Evolutionary conservation across 2,797 vertebrate genomes (phyloP).

Genomic region (Spea hammondii): DNA sequence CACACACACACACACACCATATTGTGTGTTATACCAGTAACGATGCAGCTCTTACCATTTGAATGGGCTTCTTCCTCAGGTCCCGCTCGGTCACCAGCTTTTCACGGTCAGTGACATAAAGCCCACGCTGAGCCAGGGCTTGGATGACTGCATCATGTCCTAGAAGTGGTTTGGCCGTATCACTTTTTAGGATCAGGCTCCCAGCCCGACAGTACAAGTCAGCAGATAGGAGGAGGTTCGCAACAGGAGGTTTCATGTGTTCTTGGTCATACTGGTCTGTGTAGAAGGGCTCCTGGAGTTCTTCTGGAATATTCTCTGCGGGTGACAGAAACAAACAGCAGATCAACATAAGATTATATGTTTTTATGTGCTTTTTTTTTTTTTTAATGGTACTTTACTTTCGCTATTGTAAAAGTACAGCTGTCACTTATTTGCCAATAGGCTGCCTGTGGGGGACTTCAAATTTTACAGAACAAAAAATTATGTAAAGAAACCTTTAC

Average conservation of each 20-base stretch:
- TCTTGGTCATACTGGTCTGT: slow-evolving; percentile 98
- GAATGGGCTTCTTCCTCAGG: slow-evolving; percentile 89
- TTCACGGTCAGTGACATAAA: slow-evolving; percentile 94
- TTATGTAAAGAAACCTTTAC: too few relatives aligned
- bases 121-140: slow-evolving; percentile 89
- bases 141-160: slow-evolving; percentile 95
- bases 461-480: too few relatives aligned
- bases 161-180: slow-evolving; percentile 83
- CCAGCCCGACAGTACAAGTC: slow-evolving; percentile 94
- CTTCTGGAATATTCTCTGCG: slow-evolving; percentile 86
- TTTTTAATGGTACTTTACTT: too few relatives aligned
- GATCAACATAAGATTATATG: not conserved
- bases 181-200: slow-evolving; percentile 88
- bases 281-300: slow-evolving; percentile 91
- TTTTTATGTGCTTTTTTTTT: too few relatives aligned
- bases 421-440: too few relatives aligned
- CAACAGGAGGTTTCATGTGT: slow-evolving; percentile 93
- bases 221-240: slow-evolving; percentile 87
- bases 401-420: too few relatives aligned
- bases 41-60: slow-evolving; percentile 80
- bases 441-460: too few relatives aligned
- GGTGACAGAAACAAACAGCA: slow-evolving; percentile 2
- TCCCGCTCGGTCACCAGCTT: slow-evolving; percentile 91
- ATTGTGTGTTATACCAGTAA: not conserved
- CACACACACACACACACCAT: too few relatives aligned